Evolutionary conservation across 2,797 vertebrate genomes (phyloP).

Genomic region (Acomys russatus): DNA sequence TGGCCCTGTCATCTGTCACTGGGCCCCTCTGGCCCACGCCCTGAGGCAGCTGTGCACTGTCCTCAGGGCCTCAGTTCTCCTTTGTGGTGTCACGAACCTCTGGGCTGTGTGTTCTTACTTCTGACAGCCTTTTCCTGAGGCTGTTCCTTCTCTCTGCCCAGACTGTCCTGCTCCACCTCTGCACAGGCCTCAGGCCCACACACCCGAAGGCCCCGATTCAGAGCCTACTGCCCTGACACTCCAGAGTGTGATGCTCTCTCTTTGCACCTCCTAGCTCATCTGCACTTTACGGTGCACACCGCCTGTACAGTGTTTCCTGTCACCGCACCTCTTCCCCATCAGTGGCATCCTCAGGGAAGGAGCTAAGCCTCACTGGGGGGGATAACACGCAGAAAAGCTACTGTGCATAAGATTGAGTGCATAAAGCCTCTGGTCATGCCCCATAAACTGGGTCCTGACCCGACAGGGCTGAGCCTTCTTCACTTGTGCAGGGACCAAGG

Average conservation of each 20-base stretch:
- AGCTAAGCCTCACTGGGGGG: neutral
- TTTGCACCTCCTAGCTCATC: neutral
- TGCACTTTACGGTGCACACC: neutral
- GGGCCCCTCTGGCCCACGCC: neutral
- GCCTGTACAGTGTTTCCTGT: neutral
- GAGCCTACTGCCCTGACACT: neutral
- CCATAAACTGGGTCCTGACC: neutral
- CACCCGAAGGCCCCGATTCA: neutral
- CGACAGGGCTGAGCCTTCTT: neutral
- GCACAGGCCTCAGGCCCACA: neutral
- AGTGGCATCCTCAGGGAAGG: neutral
- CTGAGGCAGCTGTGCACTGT: neutral
- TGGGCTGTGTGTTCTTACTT: neutral
- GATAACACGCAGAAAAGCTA: neutral
- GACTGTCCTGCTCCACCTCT: neutral
- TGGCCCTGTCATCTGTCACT: neutral
- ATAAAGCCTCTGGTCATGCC: neutral
- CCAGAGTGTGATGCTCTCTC: neutral
- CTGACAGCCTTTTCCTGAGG: neutral
- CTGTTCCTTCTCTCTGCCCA: neutral
- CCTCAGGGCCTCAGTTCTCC: neutral
- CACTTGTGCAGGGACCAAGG: constrained; percentile 18
- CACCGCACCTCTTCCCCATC: neutral
- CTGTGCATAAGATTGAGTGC: neutral
- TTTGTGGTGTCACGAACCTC: accelerated